Evolutionary conservation across 2,797 vertebrate genomes (phyloP).

Genomic region (Spondyliosoma cantharus): DNA sequence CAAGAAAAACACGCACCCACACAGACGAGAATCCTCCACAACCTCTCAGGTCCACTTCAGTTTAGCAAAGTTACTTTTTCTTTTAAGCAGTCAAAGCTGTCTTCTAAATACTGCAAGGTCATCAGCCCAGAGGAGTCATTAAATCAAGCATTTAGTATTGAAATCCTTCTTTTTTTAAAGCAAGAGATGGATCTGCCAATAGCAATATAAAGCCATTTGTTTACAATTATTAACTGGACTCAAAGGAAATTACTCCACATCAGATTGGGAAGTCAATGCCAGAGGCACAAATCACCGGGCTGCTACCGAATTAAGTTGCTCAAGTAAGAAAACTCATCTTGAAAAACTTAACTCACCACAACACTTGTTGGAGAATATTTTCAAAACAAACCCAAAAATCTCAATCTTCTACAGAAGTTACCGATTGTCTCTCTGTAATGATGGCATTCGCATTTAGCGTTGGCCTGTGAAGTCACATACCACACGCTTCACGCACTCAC

Average conservation of each 20-base stretch:
- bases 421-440: neutral
- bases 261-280: slow-evolving; percentile 1
- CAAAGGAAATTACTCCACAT: slow-evolving; percentile 4
- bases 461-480: slow-evolving; percentile 41
- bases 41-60: slow-evolving; percentile 1
- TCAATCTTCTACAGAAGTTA: too few relatives aligned
- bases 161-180: neutral
- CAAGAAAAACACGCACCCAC: slow-evolving; percentile 27
- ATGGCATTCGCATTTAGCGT: slow-evolving; percentile 17
- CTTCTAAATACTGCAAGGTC: neutral
- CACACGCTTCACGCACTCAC: slow-evolving; percentile 46
- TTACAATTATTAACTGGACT: neutral
- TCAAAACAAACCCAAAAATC: neutral
- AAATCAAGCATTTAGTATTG: neutral
- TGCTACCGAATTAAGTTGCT: neutral
- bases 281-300: neutral
- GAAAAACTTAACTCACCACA: neutral
- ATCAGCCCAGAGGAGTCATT: slow-evolving; percentile 7
- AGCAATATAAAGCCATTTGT: neutral
- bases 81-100: neutral
- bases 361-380: neutral
- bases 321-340: neutral
- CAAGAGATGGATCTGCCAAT: neutral
- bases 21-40: slow-evolving; percentile 6
- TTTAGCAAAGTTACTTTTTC: slow-evolving; percentile 2